Evolutionary conservation across 2,113 vertebrate species (phyloP).

Genomic region (Spizaetus ornatus): DNA sequence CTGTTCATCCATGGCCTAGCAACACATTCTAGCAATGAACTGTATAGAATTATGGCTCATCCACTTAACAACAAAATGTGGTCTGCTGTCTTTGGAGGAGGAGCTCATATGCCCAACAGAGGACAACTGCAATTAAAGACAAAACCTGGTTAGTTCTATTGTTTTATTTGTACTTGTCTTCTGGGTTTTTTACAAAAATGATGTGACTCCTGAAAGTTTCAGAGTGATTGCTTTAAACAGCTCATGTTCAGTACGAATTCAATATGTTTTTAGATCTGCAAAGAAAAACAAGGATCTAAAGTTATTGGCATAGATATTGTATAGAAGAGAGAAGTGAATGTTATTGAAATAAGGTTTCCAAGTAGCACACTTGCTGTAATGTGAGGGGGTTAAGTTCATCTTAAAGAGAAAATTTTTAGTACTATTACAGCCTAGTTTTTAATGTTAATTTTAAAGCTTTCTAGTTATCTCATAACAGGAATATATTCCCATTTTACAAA

Average conservation of each 20-base stretch:
- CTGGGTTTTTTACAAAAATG: not conserved
- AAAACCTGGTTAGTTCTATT: conserved; percentile 76
- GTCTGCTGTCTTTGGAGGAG: conserved; percentile 92
- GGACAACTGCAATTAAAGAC: conserved; percentile 71
- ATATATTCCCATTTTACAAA: conserved; percentile 61
- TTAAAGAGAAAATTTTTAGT: not conserved
- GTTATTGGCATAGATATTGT: not conserved
- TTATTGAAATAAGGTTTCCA: not conserved
- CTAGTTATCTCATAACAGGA: not conserved
- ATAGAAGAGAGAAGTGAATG: not conserved
- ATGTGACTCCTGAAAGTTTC: not conserved
- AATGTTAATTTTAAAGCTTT: not conserved
- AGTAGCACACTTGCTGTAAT: not conserved
- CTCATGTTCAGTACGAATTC: not conserved
- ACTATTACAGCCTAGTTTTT: not conserved
- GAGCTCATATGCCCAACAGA: conserved; percentile 73
- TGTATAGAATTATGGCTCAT: conserved; percentile 90
- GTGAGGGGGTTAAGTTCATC: not conserved
- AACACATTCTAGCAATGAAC: conserved; percentile 92
- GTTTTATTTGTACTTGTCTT: not conserved
- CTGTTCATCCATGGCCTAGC: conserved; percentile 94
- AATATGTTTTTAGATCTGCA: not conserved
- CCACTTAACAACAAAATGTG: conserved; percentile 93
- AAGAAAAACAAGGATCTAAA: not conserved
- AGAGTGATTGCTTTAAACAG: not conserved